A percentile compares a stretch with the other conserved stretches of the same genome.
These are phyloP conservation scores for Kradibia gibbosae DNA, from an alignment of 1,140 invertebrate genomes.

Conservation along the genomic window DNA sequence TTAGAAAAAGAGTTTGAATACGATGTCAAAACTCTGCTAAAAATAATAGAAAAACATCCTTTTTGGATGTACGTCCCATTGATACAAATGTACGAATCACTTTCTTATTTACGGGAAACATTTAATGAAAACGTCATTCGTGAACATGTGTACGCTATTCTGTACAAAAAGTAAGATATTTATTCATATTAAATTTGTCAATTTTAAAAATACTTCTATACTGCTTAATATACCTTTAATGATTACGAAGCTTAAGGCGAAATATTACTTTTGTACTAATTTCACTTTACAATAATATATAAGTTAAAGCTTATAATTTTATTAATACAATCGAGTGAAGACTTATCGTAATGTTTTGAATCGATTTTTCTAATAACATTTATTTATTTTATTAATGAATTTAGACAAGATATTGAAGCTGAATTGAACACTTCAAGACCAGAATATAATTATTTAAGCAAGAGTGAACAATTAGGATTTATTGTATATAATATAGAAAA, in stretches of 20 bases:
- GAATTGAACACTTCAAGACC: conserved; percentile 56
- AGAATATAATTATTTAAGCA: conserved; percentile 46
- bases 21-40: conserved; percentile 59
- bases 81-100: conserved; percentile 70
- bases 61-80: conserved; percentile 73
- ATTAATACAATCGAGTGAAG: too few species aligned
- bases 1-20: conserved; percentile 59
- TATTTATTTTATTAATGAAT: too few species aligned
- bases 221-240: too few species aligned
- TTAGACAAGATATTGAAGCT: conserved; percentile 50
- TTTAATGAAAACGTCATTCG: conserved; percentile 73
- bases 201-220: neutral
- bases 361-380: too few species aligned
- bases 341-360: too few species aligned
- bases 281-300: too few species aligned
- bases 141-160: conserved; percentile 72
- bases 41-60: conserved; percentile 71
- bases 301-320: too few species aligned
- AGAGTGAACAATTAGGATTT: conserved; percentile 58
- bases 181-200: neutral
- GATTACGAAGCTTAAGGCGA: too few species aligned
- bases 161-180: conserved; percentile 74
- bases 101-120: conserved; percentile 67
- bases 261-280: too few species aligned
- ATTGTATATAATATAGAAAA: conserved; percentile 64